Evolutionary conservation across 2,888 invertebrate species (phyloP).

Genomic region (Molanna angustata): DNA sequence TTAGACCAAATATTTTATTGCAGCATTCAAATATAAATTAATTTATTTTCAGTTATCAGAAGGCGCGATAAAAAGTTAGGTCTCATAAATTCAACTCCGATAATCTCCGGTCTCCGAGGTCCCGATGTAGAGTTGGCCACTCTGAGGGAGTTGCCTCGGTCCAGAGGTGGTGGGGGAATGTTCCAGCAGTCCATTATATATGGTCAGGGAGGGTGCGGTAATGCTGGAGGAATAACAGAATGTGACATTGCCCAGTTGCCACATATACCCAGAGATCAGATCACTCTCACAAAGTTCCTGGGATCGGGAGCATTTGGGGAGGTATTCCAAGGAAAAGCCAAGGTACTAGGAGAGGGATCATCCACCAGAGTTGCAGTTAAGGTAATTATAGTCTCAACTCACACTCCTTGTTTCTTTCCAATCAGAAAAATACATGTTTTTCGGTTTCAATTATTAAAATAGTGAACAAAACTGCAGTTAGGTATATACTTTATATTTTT

Average conservation of each 20-base stretch:
- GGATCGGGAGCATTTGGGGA: constrained; percentile 98
- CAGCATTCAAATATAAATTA: background rate
- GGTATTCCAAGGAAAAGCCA: constrained; percentile 89
- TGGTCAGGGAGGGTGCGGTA: constrained; percentile 51
- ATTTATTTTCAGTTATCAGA: constrained; percentile 55
- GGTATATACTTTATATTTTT: too few species aligned
- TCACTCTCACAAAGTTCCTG: constrained; percentile 82
- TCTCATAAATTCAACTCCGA: constrained; percentile 52
- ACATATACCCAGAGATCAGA: constrained; percentile 82
- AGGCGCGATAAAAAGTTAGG: constrained; percentile 69
- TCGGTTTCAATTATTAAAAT: too few species aligned
- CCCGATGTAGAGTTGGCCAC: constrained; percentile 85
- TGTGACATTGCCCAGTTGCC: constrained; percentile 78
- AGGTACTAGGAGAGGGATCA: constrained; percentile 57
- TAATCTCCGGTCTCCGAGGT: constrained; percentile 47
- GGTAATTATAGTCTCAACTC: too few species aligned
- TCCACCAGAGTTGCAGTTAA: constrained; percentile 89
- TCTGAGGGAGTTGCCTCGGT: constrained; percentile 72
- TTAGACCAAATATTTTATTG: background rate
- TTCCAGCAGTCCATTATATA: constrained; percentile 83
- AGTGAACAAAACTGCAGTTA: too few species aligned
- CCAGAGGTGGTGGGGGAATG: constrained; percentile 40
- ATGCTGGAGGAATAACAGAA: constrained; percentile 70
- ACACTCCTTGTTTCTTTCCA: too few species aligned
- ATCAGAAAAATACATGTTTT: too few species aligned